Evolutionary conservation across 2,888 invertebrate species (phyloP).

Genomic region (Orthosia gothica): DNA sequence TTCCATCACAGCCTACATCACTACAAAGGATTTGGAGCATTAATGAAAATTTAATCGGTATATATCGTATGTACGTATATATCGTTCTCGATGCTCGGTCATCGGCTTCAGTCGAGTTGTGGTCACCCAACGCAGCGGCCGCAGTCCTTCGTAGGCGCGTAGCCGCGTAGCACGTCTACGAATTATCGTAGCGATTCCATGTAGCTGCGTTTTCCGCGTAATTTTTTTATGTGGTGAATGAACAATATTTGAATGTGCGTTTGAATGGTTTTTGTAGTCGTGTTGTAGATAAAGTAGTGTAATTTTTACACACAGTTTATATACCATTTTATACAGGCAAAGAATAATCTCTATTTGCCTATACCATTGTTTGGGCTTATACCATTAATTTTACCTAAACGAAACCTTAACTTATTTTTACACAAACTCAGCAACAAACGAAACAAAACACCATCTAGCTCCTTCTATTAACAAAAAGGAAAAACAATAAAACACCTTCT

Average conservation of each 20-base stretch:
- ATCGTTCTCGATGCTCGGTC: slow-evolving; percentile 72
- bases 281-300: slow-evolving; percentile 8
- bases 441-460: slow-evolving; percentile 9
- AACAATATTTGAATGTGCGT: slow-evolving; percentile 36
- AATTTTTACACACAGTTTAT: background rate
- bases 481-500: background rate
- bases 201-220: slow-evolving; percentile 10
- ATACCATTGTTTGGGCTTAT: background rate
- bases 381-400: background rate
- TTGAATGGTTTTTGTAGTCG: slow-evolving; percentile 12
- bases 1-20: slow-evolving; percentile 33
- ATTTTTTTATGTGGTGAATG: slow-evolving; percentile 48
- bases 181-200: slow-evolving; percentile 50
- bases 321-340: background rate
- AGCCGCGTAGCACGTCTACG: slow-evolving; percentile 71
- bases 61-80: slow-evolving; percentile 18
- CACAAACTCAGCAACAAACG: too few species aligned
- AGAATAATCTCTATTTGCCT: background rate
- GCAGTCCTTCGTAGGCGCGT: slow-evolving; percentile 72
- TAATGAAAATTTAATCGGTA: slow-evolving; percentile 73
- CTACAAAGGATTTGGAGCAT: slow-evolving; percentile 71
- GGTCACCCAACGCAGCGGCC: slow-evolving; percentile 71
- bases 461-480: background rate
- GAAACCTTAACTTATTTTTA: background rate
- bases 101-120: slow-evolving; percentile 71